These are phyloP conservation scores for Cyphomyrus discorhynchus DNA, from an alignment of 2,113 vertebrate species.

Conservation along the genomic window DNA sequence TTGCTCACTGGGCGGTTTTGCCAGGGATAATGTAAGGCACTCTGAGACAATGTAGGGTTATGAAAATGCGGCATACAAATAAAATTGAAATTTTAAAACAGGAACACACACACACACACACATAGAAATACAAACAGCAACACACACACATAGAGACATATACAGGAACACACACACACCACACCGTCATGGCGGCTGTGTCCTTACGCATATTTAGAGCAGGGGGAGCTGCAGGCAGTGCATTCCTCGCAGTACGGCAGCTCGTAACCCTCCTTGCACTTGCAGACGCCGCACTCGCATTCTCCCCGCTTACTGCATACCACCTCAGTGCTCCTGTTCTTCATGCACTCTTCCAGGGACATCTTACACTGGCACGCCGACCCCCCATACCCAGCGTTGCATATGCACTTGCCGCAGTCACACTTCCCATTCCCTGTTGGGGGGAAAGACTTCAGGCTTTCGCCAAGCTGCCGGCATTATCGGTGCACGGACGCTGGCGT, in stretches of 20 bases:
- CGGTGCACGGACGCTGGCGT: neutral
- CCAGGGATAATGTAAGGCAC: too few relatives aligned
- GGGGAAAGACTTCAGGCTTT: neutral
- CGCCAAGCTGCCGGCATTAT: neutral
- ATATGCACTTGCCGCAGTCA: slow-evolving; percentile 68
- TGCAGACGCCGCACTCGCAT: slow-evolving; percentile 76
- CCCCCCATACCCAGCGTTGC: slow-evolving; percentile 50
- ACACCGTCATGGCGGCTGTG: neutral
- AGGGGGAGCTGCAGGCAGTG: slow-evolving; percentile 58
- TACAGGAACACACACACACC: neutral
- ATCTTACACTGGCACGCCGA: slow-evolving; percentile 73
- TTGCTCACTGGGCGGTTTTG: too few relatives aligned
- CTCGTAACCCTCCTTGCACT: slow-evolving; percentile 62
- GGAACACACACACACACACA: too few relatives aligned
- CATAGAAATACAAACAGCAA: too few relatives aligned
- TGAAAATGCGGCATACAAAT: too few relatives aligned
- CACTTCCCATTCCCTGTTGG: slow-evolving; percentile 63
- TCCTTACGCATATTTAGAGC: slow-evolving; percentile 62
- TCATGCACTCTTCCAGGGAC: slow-evolving; percentile 50
- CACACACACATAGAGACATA: neutral
- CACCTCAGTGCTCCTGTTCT: accelerated
- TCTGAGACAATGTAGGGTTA: too few relatives aligned
- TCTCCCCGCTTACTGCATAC: slow-evolving; percentile 70
- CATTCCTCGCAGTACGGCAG: slow-evolving; percentile 61
- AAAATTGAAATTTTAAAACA: neutral